Evolutionary conservation across 2,113 vertebrate genomes (phyloP).

Genomic region (Dasyurus viverrinus): DNA sequence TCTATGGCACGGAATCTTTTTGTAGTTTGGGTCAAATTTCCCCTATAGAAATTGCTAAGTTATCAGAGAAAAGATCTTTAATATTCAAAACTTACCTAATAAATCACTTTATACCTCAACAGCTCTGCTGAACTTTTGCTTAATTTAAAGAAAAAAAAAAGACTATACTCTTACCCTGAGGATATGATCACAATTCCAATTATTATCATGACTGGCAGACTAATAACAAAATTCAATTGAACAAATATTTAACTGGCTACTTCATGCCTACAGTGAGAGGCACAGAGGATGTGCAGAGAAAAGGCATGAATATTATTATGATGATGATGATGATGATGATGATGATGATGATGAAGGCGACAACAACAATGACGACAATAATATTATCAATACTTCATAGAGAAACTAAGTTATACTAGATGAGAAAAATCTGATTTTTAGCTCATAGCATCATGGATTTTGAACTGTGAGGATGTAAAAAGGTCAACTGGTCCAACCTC

Average conservation of each 20-base stretch:
- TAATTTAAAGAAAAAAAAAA: neutral
- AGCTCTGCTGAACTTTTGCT: neutral
- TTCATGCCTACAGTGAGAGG: too few species aligned
- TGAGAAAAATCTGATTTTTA: too few species aligned
- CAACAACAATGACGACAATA: too few species aligned
- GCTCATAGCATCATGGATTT: too few species aligned
- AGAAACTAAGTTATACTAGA: too few species aligned
- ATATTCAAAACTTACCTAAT: slow-evolving; percentile 24
- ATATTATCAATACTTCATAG: too few species aligned
- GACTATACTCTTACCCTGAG: neutral
- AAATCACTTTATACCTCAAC: neutral
- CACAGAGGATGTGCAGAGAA: accelerated
- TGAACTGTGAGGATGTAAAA: too few species aligned
- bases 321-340: too few species aligned
- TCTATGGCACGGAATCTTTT: slow-evolving; percentile 28
- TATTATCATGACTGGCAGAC: neutral
- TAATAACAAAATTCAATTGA: neutral
- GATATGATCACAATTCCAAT: neutral
- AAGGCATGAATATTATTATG: neutral
- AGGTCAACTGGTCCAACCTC: too few species aligned
- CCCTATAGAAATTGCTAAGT: slow-evolving; percentile 37
- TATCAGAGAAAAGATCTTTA: neutral
- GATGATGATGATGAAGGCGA: too few species aligned
- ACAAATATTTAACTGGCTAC: neutral
- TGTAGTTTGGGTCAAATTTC: neutral